Conservation (phyloP, 2,797 vertebrate genomes). For the Acanthis flammea region DNA sequence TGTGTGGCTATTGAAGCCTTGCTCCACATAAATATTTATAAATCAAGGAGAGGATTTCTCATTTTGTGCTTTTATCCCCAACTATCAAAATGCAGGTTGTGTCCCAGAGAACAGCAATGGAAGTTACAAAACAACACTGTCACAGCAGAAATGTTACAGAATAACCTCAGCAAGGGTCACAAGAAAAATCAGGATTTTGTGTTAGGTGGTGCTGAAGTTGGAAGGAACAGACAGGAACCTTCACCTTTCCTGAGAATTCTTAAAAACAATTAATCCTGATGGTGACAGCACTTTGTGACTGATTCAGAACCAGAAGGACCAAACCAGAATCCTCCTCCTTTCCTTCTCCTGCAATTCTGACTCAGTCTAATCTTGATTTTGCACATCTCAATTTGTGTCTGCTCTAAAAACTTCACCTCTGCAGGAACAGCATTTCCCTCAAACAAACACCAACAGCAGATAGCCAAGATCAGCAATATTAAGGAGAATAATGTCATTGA, state of each 20-base stretch:
- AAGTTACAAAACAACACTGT: not conserved
- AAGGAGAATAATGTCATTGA: not conserved
- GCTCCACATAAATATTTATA: constrained; percentile 19
- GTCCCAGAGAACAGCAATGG: not conserved
- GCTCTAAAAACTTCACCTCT: not conserved
- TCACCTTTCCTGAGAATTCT: not conserved
- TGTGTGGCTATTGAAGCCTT: not conserved
- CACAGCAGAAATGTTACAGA: not conserved
- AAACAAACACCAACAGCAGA: not conserved
- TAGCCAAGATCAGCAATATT: not conserved
- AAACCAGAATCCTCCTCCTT: not conserved
- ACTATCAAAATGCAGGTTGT: not conserved
- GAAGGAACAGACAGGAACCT: not conserved
- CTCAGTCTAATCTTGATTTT: not conserved
- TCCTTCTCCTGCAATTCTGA: not conserved
- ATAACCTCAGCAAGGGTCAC: not conserved
- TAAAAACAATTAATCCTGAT: not conserved
- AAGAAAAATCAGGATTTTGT: not conserved
- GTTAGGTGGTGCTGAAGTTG: not conserved
- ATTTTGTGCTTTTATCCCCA: not conserved
- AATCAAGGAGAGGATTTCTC: not conserved
- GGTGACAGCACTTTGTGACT: not conserved
- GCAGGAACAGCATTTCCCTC: not conserved
- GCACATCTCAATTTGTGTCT: not conserved
- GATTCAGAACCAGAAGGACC: not conserved